Percentiles rank a stretch among this genome's conserved stretches.
Conservation (phyloP, 2,888 invertebrate species). For the Drosophila hawaiiensis region DNA sequence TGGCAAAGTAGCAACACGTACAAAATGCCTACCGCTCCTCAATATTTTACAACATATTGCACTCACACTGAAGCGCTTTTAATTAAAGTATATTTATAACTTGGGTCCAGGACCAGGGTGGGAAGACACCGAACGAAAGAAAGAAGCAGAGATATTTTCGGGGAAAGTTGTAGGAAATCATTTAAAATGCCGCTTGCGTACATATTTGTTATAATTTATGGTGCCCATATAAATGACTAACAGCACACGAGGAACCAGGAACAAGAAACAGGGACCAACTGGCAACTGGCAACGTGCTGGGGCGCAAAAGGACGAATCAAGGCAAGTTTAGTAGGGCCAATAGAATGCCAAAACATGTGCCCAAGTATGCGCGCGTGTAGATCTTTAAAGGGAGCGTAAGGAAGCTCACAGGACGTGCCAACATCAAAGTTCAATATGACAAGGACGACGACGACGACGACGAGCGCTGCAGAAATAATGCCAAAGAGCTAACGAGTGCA, state of each 20-base stretch:
- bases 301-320: conserved; percentile 27
- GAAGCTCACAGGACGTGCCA: conserved; percentile 70
- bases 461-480: conserved; percentile 22
- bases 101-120: conserved; percentile 22
- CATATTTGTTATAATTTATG: conserved; percentile 80
- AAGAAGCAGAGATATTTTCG: background rate
- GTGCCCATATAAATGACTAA: conserved; percentile 81
- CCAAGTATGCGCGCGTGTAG: conserved; percentile 74
- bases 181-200: conserved; percentile 79
- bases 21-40: conserved; percentile 34
- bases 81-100: conserved; percentile 80
- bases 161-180: conserved; percentile 63
- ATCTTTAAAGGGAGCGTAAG: conserved; percentile 66
- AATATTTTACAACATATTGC: conserved; percentile 78
- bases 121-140: background rate
- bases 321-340: conserved; percentile 30
- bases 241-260: conserved; percentile 60
- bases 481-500: conserved; percentile 77
- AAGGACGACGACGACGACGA: conserved; percentile 23
- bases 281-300: conserved; percentile 51
- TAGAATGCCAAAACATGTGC: conserved; percentile 62
- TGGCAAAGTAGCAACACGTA: conserved; percentile 54
- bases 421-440: conserved; percentile 79
- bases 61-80: conserved; percentile 63
- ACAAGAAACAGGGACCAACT: conserved; percentile 16